Evolutionary conservation across 64 coral and sea anemone genomes (phyloP), one percentile per base, ranked within the genome.

Genomic region (Acropora tenuis): DNA sequence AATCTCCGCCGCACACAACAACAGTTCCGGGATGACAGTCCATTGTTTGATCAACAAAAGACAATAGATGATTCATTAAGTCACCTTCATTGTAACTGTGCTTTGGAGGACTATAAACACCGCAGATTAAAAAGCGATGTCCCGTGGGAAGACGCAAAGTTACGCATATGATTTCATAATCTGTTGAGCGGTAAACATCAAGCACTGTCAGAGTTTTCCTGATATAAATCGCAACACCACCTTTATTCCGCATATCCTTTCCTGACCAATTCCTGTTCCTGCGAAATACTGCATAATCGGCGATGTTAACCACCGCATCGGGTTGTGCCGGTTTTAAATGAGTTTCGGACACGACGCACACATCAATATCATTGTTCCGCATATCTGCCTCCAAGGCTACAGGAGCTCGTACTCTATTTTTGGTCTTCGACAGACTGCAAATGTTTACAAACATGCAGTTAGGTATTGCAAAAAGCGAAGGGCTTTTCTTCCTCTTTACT

Each of bases 311-410:
- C 52, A 78, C 74, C 19, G 75, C 42, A 79, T 89, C 87, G 49
- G 87, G 87, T 77, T 44, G 45, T 50, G 47, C 74, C 50, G 87
- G 75, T 58, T 89, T 89, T 47, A 89, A 77, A 68, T 89, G 75
- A 77, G 87, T 78, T 77, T 78, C 74, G 48, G 87, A 78, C 41
- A 89, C 76, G 53, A 89, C 1, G 74, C 74, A 89, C 74, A 89
- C 52, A 78, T 89, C 87, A 46, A 89, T 89, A 73, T 89, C 87
- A 89, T 78, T 47, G 41, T 65, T 58, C 49, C 57, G 47, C 48
- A 89, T 41, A 89, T 89, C 87, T 72, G 84, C 84, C 84, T 87
- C 84, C 61, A 87, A 72, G 43, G 84, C 84, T 43, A 78, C 73
- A 78, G 74, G 11, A 89, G 87, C 87, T 77, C 52, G 18, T 12